phyloP scores from a whole-genome alignment of 2,113 vertebrate genomes.

The Nesoenas mayeri region DNA sequence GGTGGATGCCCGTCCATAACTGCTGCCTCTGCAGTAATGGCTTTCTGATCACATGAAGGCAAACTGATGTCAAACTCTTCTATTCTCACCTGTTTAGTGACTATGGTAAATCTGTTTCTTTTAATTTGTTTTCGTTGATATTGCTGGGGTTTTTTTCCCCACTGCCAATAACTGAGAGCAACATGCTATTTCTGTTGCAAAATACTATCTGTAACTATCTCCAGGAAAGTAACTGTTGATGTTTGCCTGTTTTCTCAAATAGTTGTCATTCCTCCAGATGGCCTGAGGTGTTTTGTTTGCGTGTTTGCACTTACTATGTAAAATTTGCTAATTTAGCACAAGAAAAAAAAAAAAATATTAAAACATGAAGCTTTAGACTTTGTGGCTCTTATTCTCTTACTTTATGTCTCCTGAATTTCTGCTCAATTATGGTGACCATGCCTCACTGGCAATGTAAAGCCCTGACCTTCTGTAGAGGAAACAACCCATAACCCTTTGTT shows the following conservation, averaged over 20 bases:
- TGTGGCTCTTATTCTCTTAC: not conserved
- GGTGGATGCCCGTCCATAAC: not conserved
- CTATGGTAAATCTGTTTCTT: not conserved
- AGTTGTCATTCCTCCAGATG: not conserved
- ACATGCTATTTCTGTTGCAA: not conserved
- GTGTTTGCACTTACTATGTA: not conserved
- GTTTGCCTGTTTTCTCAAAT: not conserved
- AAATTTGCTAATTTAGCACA: not conserved
- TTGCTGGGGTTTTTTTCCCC: fast-evolving
- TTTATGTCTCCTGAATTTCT: not conserved
- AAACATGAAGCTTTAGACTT: not conserved
- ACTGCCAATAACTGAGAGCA: not conserved
- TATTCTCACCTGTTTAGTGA: not conserved
- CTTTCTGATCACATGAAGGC: not conserved
- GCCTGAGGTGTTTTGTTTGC: not conserved
- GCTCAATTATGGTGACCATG: not conserved
- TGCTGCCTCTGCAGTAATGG: not conserved
- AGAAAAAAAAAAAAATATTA: not conserved
- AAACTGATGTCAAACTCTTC: not conserved
- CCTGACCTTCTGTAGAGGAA: not conserved
- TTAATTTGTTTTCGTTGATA: not conserved
- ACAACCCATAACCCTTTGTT: not conserved
- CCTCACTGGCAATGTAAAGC: not conserved
- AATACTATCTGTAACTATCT: not conserved
- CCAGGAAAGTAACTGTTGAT: not conserved